These are phyloP conservation scores for Onchidella celtica DNA, from an alignment of 2,888 invertebrate genomes.

Conservation along the genomic window DNA sequence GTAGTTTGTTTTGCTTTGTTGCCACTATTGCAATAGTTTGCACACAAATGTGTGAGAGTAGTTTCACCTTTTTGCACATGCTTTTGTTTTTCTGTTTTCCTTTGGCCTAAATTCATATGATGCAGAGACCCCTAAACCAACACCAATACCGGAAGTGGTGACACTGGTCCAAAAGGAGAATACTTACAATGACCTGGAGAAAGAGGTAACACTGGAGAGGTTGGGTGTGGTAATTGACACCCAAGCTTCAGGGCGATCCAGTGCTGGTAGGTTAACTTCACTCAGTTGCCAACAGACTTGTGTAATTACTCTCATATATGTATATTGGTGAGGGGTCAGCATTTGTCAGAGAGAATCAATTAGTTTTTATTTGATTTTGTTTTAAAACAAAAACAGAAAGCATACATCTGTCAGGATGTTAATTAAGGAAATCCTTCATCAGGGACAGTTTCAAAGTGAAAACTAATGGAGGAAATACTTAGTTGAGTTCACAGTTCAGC, in stretches of 20 bases:
- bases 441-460: too few species aligned
- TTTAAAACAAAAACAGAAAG: too few species aligned
- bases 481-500: too few species aligned
- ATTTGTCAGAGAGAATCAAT: too few species aligned
- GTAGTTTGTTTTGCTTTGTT: not conserved
- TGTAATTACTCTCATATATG: too few species aligned
- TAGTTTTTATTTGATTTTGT: too few species aligned
- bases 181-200: constrained; percentile 35
- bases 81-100: constrained; percentile 8
- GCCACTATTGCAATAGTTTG: not conserved
- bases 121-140: constrained; percentile 41
- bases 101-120: constrained; percentile 7
- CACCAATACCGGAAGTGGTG: constrained; percentile 35
- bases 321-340: too few species aligned
- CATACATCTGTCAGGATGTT: too few species aligned
- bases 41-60: not conserved
- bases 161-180: not conserved
- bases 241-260: constrained; percentile 35
- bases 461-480: too few species aligned
- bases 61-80: constrained; percentile 5
- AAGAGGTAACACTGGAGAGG: constrained; percentile 32
- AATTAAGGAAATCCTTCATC: too few species aligned
- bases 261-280: constrained; percentile 49
- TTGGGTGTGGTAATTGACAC: not conserved
- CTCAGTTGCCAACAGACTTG: too few species aligned